A percentile compares a stretch with the other conserved stretches of the same genome.
Evolutionary conservation across 1,140 invertebrate species (phyloP).

Genomic region (Achatina immaculata): DNA sequence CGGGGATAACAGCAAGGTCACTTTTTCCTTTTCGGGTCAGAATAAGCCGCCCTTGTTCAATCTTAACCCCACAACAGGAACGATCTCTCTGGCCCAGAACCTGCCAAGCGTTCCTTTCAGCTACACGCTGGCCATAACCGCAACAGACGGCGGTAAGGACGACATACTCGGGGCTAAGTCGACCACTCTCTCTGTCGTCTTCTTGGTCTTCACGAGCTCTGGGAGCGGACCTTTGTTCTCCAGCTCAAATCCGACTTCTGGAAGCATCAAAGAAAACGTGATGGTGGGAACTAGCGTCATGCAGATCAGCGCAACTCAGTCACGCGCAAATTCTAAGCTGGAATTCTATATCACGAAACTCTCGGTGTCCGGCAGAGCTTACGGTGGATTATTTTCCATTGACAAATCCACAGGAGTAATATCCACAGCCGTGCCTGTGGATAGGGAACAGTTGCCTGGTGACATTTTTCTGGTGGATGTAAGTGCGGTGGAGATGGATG

Average conservation of each 20-base stretch:
- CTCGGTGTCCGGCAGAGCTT: conserved; percentile 46
- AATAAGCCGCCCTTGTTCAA: conserved; percentile 70
- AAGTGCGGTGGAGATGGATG: conserved; percentile 65
- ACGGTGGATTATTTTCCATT: conserved; percentile 72
- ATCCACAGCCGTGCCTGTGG: conserved; percentile 34
- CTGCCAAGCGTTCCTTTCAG: conserved; percentile 75
- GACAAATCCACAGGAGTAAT: conserved; percentile 42
- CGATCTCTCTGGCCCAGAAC: conserved; percentile 59
- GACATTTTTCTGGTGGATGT: conserved; percentile 42
- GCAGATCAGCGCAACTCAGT: conserved; percentile 62
- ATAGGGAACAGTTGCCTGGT: conserved; percentile 42
- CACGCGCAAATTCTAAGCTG: conserved; percentile 76
- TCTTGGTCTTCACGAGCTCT: conserved; percentile 47
- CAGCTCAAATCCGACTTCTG: conserved; percentile 75
- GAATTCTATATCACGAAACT: conserved; percentile 71
- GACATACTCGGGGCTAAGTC: conserved; percentile 39
- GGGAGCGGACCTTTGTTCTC: conserved; percentile 65
- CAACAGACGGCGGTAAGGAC: conserved; percentile 84
- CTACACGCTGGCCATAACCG: conserved; percentile 81
- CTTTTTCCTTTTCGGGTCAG: conserved; percentile 87
- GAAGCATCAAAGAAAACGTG: conserved; percentile 86
- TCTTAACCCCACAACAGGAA: conserved; percentile 64
- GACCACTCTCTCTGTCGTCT: conserved; percentile 51
- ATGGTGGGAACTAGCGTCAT: conserved; percentile 66
- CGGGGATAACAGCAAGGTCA: conserved; percentile 70